Evolutionary conservation across 2,797 vertebrate genomes (phyloP).

Genomic region (Notolepis coatsorum): DNA sequence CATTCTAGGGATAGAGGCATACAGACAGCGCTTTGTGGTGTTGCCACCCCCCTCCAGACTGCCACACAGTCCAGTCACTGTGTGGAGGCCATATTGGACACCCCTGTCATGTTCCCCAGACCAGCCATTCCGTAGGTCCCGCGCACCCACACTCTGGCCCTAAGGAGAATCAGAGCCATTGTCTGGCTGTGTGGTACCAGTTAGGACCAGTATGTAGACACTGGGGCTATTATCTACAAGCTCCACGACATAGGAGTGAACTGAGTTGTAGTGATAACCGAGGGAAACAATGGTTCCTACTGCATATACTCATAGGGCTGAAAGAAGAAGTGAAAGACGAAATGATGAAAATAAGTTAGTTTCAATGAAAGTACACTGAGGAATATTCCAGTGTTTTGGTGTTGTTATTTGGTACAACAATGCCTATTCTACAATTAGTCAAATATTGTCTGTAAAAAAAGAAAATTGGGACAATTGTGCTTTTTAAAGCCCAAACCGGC

Average conservation of each 20-base stretch:
- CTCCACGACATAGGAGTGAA: constrained; percentile 37
- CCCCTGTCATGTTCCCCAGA: constrained; percentile 64
- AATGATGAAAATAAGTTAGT: too few relatives aligned
- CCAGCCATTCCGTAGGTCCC: constrained; percentile 71
- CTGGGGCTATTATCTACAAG: constrained; percentile 69
- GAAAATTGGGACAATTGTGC: too few relatives aligned
- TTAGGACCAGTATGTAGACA: constrained; percentile 70
- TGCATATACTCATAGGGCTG: too few relatives aligned
- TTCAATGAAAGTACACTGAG: too few relatives aligned
- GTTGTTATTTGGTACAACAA: too few relatives aligned
- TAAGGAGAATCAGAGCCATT: constrained; percentile 75
- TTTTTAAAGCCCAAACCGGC: too few relatives aligned
- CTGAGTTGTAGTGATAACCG: constrained; percentile 15
- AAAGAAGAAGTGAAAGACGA: too few relatives aligned
- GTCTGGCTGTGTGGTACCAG: constrained; percentile 76
- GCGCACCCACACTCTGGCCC: constrained; percentile 54
- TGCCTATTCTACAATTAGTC: too few relatives aligned
- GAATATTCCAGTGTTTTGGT: too few relatives aligned
- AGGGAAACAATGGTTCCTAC: constrained; percentile 11
- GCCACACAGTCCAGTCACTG: constrained; percentile 66
- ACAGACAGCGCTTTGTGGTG: constrained; percentile 75
- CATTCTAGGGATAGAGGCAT: constrained; percentile 31
- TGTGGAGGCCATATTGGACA: constrained; percentile 74
- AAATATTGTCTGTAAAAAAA: too few relatives aligned
- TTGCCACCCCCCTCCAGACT: constrained; percentile 36